phyloP scores from a whole-genome alignment of 2,888 invertebrate species.

The Apeira syringaria region DNA sequence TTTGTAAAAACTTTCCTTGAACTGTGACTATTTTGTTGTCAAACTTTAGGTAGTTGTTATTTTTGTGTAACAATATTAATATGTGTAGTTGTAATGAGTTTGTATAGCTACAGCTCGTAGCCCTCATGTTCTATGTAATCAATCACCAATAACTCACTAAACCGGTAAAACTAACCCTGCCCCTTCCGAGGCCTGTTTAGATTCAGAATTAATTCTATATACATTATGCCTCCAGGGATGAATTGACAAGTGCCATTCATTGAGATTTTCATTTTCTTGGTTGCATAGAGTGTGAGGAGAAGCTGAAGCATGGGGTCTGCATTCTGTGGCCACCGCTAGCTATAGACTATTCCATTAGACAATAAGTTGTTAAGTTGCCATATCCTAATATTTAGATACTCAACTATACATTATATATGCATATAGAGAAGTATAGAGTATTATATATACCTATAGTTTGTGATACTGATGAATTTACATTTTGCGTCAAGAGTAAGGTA shows the following conservation, averaged over 20 bases:
- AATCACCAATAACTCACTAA: background rate
- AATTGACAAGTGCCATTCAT: too few species aligned
- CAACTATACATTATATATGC: conserved; percentile 70
- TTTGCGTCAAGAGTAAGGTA: conserved; percentile 50
- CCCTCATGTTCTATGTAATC: conserved; percentile 10
- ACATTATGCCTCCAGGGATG: too few species aligned
- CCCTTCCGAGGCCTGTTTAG: too few species aligned
- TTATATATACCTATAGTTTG: conserved; percentile 77
- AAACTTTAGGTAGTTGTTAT: background rate
- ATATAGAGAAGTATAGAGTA: conserved; percentile 71
- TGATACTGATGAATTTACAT: conserved; percentile 81
- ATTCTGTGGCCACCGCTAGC: conserved; percentile 32
- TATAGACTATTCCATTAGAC: conserved; percentile 76
- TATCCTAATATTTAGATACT: conserved; percentile 81
- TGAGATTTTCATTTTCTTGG: too few species aligned
- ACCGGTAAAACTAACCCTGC: too few species aligned
- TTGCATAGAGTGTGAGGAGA: conserved; percentile 22
- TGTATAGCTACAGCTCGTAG: background rate
- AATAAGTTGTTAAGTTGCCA: conserved; percentile 82
- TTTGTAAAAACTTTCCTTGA: conserved; percentile 22
- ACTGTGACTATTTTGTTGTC: background rate
- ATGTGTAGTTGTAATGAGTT: background rate
- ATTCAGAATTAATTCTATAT: too few species aligned
- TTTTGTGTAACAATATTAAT: background rate
- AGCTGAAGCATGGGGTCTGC: conserved; percentile 7